phyloP scores from a whole-genome alignment of 2,113 vertebrate species.

The Oenanthe melanoleuca region DNA sequence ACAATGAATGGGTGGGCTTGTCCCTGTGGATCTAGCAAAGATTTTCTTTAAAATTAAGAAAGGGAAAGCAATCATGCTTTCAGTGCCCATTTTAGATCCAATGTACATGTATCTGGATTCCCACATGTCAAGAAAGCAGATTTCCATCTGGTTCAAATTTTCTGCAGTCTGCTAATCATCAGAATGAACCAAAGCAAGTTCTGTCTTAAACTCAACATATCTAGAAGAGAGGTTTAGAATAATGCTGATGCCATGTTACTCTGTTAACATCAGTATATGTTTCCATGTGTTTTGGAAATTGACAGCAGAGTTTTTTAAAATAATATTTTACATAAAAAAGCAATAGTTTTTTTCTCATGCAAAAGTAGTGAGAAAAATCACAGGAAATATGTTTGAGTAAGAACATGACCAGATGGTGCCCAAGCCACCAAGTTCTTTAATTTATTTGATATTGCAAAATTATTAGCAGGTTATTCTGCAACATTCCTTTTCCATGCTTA shows the following conservation, averaged over 20 bases:
- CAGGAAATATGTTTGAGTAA: neutral
- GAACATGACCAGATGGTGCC: neutral
- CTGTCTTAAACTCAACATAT: neutral
- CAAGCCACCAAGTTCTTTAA: neutral
- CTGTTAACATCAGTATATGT: neutral
- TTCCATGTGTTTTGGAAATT: neutral
- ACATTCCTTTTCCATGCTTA: neutral
- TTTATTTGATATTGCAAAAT: neutral
- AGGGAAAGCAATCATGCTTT: neutral
- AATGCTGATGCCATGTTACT: neutral
- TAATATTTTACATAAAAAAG: neutral
- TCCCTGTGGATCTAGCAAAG: neutral
- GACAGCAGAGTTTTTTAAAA: neutral
- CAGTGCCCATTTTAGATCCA: neutral
- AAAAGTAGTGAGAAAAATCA: neutral
- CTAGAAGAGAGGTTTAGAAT: neutral
- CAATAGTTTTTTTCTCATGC: neutral
- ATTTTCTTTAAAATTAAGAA: constrained; percentile 1
- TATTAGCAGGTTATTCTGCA: neutral
- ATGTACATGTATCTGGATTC: neutral
- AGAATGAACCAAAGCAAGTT: neutral
- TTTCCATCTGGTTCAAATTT: neutral
- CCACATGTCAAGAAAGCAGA: neutral
- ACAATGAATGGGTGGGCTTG: neutral
- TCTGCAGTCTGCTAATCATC: neutral